Evolutionary conservation across 2,888 invertebrate genomes (phyloP).

Genomic region (Crioceris asparagi): DNA sequence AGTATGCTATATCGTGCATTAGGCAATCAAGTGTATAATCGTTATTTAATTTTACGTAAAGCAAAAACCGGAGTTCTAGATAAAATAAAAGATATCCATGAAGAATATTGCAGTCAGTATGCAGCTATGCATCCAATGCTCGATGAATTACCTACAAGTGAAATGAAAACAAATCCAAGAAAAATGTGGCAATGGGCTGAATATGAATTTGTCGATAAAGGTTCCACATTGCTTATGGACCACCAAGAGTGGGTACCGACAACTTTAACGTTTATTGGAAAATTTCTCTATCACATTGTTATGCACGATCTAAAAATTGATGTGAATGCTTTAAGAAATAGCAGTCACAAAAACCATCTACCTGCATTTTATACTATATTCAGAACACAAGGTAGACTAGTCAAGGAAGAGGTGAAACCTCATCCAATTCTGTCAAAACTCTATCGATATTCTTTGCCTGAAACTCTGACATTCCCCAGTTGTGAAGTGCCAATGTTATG

Average conservation of each 20-base stretch:
- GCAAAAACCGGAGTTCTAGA: constrained; percentile 53
- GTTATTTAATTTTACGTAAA: constrained; percentile 40
- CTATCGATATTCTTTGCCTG: constrained; percentile 55
- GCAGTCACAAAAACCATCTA: constrained; percentile 45
- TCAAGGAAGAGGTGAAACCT: constrained; percentile 70
- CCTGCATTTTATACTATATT: constrained; percentile 75
- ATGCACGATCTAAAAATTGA: constrained; percentile 78
- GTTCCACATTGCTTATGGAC: constrained; percentile 30
- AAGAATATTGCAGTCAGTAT: constrained; percentile 30
- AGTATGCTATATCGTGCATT: constrained; percentile 52
- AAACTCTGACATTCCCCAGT: constrained; percentile 61
- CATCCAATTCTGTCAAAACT: constrained; percentile 67
- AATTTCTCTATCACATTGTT: constrained; percentile 78
- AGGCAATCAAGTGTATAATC: constrained; percentile 57
- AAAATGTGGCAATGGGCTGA: constrained; percentile 63
- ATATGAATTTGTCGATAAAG: constrained; percentile 33
- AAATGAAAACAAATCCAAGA: constrained; percentile 43
- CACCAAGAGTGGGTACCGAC: constrained; percentile 56
- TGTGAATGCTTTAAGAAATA: constrained; percentile 55
- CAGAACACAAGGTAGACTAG: constrained; percentile 51
- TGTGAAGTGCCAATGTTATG: constrained; percentile 63
- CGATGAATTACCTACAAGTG: constrained; percentile 24
- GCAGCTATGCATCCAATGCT: constrained; percentile 22
- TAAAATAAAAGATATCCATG: constrained; percentile 43
- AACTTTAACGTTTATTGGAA: constrained; percentile 58